phyloP scores from a whole-genome alignment of 2,113 vertebrate genomes.

The Epinephelus lanceolatus region DNA sequence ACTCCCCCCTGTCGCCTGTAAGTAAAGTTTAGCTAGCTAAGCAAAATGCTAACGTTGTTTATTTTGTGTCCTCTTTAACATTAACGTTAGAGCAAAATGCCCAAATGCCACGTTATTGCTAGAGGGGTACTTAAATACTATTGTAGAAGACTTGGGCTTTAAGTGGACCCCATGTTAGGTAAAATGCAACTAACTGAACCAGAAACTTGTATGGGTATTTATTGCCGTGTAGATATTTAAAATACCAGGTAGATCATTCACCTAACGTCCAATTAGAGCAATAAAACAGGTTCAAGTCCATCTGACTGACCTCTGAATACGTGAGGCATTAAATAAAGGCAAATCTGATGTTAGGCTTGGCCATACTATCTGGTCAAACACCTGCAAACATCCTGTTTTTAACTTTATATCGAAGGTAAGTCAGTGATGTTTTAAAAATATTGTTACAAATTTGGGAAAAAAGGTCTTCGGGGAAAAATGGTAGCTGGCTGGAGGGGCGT shows the following conservation, averaged over 20 bases:
- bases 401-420: too few species aligned
- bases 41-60: neutral
- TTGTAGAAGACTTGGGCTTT: neutral
- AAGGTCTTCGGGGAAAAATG: too few species aligned
- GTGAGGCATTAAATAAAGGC: too few species aligned
- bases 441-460: too few species aligned
- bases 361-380: too few species aligned
- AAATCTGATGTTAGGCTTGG: too few species aligned
- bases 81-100: neutral
- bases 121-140: too few species aligned
- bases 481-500: too few species aligned
- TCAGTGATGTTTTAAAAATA: too few species aligned
- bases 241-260: neutral
- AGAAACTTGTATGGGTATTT: too few species aligned
- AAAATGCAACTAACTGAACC: neutral
- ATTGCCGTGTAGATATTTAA: neutral
- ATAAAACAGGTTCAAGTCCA: neutral
- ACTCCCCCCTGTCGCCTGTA: fast-evolving
- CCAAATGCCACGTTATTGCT: neutral
- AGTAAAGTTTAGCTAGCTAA: neutral
- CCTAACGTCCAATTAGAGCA: neutral
- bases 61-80: neutral
- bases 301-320: neutral
- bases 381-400: too few species aligned
- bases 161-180: too few species aligned